A percentile compares a stretch with the other conserved stretches of the same genome.
phyloP scores from a whole-genome alignment of 2,797 vertebrate genomes.

The Nothura maculosa region DNA sequence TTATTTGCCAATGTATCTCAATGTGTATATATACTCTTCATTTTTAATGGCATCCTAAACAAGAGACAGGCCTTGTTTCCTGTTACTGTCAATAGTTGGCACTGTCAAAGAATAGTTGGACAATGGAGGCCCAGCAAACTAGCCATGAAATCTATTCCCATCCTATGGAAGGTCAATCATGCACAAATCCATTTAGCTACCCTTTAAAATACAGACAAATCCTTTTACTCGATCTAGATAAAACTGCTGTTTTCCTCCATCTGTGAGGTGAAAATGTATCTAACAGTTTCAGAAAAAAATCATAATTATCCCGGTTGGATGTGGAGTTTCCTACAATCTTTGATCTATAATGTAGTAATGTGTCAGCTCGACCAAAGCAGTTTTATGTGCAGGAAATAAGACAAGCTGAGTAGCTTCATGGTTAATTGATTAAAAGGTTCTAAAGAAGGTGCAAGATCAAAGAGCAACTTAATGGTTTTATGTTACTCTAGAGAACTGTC shows the following conservation, averaged over 20 bases:
- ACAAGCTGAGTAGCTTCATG: slow-evolving; percentile 83
- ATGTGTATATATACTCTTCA: background rate
- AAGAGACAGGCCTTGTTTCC: background rate
- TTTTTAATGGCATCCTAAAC: background rate
- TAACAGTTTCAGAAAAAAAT: slow-evolving; percentile 57
- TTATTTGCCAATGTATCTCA: background rate
- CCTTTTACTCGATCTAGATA: slow-evolving; percentile 41
- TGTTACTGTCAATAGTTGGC: background rate
- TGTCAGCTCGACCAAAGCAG: slow-evolving; percentile 80
- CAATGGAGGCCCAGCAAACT: background rate
- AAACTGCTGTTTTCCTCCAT: slow-evolving; percentile 35
- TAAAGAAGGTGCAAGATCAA: slow-evolving; percentile 86
- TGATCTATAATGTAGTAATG: slow-evolving; percentile 83
- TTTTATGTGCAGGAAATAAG: slow-evolving; percentile 82
- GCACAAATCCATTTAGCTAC: slow-evolving; percentile 7
- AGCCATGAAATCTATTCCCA: background rate
- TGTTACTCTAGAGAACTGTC: slow-evolving; percentile 78
- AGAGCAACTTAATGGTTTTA: slow-evolving; percentile 81
- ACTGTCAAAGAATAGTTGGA: slow-evolving; percentile 11
- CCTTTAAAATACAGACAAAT: slow-evolving; percentile 31
- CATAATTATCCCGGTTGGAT: slow-evolving; percentile 74
- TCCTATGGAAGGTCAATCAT: background rate
- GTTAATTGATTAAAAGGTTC: slow-evolving; percentile 88
- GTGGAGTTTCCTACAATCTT: slow-evolving; percentile 77
- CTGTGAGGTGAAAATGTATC: slow-evolving; percentile 53